These are phyloP conservation scores for Tridacna crocea DNA, from an alignment of 2,888 invertebrate species.

Conservation along the genomic window DNA sequence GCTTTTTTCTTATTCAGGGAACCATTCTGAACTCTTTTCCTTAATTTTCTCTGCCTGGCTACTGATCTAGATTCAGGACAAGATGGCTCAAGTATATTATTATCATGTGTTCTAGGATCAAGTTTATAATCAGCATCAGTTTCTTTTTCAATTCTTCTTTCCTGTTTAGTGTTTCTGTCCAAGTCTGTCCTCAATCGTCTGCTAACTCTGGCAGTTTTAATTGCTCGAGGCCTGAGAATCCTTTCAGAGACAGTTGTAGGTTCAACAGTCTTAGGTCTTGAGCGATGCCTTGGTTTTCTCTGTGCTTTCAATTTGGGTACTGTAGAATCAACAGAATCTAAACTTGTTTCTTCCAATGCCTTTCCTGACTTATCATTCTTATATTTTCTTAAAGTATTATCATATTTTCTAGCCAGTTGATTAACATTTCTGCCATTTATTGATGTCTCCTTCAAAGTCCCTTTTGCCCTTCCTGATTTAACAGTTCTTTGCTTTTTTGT, in stretches of 20 bases:
- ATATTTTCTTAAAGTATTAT: too few relatives aligned
- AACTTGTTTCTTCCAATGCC: background rate
- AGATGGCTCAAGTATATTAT: background rate
- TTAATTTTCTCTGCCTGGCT: slow-evolving; percentile 9
- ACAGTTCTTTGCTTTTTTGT: too few relatives aligned
- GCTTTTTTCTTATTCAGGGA: background rate
- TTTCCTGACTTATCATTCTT: background rate
- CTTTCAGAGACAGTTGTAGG: background rate
- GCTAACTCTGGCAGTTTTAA: background rate
- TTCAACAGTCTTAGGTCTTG: slow-evolving; percentile 1
- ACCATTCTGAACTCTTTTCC: background rate
- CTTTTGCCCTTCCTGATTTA: too few relatives aligned
- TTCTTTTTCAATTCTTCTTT: too few relatives aligned
- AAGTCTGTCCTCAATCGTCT: background rate
- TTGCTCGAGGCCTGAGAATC: background rate
- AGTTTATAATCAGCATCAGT: too few relatives aligned
- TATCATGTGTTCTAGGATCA: background rate
- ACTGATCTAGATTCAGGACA: background rate
- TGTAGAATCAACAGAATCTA: too few relatives aligned
- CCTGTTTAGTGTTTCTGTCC: background rate
- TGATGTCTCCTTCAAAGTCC: too few relatives aligned
- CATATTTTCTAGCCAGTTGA: too few relatives aligned
- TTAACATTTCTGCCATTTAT: too few relatives aligned
- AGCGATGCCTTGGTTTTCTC: background rate
- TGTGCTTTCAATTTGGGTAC: too few relatives aligned